Evolutionary conservation across 2,113 vertebrate species (phyloP), one percentile per base, ranked within the genome.

Genomic region (Python bivittatus): DNA sequence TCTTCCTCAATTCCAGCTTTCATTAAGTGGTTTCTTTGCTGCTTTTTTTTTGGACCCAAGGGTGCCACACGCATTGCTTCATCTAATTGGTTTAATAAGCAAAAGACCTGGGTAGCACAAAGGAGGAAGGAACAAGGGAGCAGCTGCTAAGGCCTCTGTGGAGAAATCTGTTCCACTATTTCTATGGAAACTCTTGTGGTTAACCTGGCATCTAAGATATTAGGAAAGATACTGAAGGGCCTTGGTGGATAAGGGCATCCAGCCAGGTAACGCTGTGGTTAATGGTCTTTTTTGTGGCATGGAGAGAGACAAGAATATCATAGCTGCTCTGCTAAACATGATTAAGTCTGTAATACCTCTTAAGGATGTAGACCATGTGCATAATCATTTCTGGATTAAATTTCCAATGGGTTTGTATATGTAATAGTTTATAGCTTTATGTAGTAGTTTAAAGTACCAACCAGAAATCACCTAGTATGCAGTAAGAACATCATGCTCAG

Each of bases 81-180:
- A 93, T 96, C 90, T 95, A 84, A 93, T 95, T 96, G 91, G 57
- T 88, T 97, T 97, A 94, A 94, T 92, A 88, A 92, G 93, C 95
- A 94, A 96, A 88, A n/a, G 89, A 93, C 92, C 89, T 89, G n/a
- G 12, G 33, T 48, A 58, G 89, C 84, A 84, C 54, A n/a, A 22
- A 88, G 56, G 83, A 44, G 61, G 86, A 91, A 84, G 93, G 94
- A 91, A 92, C 20, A 85, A 88, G 93, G 92, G 53, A 87, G 33
- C 0, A 0, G 72, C 0, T 0, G 38, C 58, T 91, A 93, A 92
- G 6, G 88, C 84, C 86, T 57, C 0, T 0, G 87, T 8, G 83
- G 60, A 79, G 89, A 94, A 91, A 89, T 92, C 88, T 91, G 91
- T 57, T 83, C 33, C 53, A 38, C 58, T 27, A 57, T 93, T 90